Conservation (phyloP, 2,888 invertebrate genomes). For the Taphrorychus bicolor region DNA sequence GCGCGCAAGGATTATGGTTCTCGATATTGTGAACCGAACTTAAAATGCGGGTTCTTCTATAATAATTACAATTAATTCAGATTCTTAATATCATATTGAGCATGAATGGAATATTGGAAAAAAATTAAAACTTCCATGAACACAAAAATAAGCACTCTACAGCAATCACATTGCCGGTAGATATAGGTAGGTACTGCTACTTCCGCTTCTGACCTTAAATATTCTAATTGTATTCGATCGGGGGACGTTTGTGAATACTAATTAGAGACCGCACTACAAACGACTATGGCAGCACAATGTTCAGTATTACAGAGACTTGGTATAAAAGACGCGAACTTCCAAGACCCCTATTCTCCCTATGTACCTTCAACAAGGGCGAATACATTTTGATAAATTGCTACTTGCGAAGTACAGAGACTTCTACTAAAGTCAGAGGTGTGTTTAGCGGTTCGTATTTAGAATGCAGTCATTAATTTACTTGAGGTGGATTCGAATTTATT, state of each 20-base stretch:
- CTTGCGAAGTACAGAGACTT: not conserved
- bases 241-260: slow-evolving; percentile 30
- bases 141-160: not conserved
- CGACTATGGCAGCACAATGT: slow-evolving; percentile 6
- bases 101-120: not conserved
- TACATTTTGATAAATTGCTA: not conserved
- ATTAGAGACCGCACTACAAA: slow-evolving; percentile 29
- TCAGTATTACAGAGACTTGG: no score
- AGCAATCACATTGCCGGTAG: slow-evolving; percentile 28
- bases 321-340: not conserved
- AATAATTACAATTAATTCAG: not conserved
- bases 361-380: not conserved
- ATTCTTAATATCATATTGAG: not conserved
- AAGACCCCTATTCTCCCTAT: not conserved
- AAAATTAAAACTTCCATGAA: not conserved
- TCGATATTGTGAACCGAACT: not conserved
- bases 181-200: slow-evolving; percentile 35
- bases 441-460: not conserved
- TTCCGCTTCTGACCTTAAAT: slow-evolving; percentile 41
- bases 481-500: slow-evolving; percentile 33
- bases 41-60: not conserved
- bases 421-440: not conserved
- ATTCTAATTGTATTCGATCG: slow-evolving; percentile 41
- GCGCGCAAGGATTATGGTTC: slow-evolving; percentile 14
- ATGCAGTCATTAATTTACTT: not conserved